phyloP scores from a whole-genome alignment of 2,113 vertebrate species.

The Ameiurus melas region DNA sequence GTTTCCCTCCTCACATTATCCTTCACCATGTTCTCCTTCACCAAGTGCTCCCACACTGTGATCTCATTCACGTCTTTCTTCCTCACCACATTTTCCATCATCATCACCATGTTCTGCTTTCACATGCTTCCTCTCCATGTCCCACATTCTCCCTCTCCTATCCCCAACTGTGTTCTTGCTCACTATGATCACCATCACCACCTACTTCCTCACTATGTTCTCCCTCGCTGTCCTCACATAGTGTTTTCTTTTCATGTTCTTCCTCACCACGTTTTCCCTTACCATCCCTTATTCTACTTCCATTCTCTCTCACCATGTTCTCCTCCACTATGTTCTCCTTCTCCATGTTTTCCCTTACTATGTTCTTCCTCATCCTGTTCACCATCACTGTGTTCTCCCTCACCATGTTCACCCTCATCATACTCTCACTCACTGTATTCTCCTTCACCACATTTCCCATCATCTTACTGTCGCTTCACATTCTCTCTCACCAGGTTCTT shows the following conservation, averaged over 20 bases:
- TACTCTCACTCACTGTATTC: too few species aligned
- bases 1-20: not conserved
- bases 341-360: not conserved
- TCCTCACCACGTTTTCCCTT: not conserved
- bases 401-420: not conserved
- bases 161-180: not conserved
- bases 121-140: not conserved
- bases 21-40: not conserved
- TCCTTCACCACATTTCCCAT: not conserved
- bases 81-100: not conserved
- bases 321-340: not conserved
- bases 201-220: not conserved
- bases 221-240: not conserved
- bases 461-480: not conserved
- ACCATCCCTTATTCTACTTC: not conserved
- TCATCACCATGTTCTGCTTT: not conserved
- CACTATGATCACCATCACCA: too few species aligned
- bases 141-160: not conserved
- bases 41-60: not conserved
- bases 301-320: not conserved
- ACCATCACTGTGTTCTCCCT: not conserved
- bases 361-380: not conserved
- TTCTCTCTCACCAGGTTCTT: not conserved
- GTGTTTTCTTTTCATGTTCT: not conserved
- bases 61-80: not conserved